Base-by-base conservation (phyloP, 2,113 vertebrate species). In the Gymnocephalus cernua region DNA sequence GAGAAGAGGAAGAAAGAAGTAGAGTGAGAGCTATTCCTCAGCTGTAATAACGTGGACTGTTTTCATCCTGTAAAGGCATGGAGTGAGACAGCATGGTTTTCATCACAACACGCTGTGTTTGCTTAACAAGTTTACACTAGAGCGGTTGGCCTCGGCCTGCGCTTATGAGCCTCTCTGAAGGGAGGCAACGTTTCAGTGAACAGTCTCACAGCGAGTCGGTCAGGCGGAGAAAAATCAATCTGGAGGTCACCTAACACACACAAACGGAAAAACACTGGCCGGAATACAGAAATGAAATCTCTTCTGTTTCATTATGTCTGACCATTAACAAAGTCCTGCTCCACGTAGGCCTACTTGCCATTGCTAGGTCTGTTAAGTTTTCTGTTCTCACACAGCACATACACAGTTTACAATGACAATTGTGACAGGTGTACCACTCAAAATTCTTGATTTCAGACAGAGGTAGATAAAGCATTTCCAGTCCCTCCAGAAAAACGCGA, bases 71-170 rank as follows among this genome's bases (percentile, higher is more conserved):
- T 9, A 25, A 66, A 58, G 62, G 47, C 41, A 53, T 76, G 66
- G 63, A 59, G 63, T 25, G 58, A 89, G 67, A 84, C 83, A 68
- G 84, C 84, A 57, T 81, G 84, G 59, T 41, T 82, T 90, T 77
- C 82, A 90, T 89, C 81, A 88, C 78, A 86, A 83, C 90, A 86
- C 27, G 38, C 61, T 81, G 85, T 82, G 87, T 87, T 84, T 90
- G 51, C 69, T 86, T 87, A 76, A 74, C 77, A 86, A 54, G 82
- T 87, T 91, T 81, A 82, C 81, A 85, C 77, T 50, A 47, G 58
- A 79, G 45, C 9, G 35, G 59, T 65, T 77, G 4, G 18, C 69
- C 77, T 80, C 63, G 1, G 35, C 45, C 73, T 11, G 6, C 18
- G 1, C 71, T 64, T 48, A 78, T 80, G 72, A 87, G 85, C 61